phyloP scores from a whole-genome alignment of 2,797 vertebrate genomes.

The Anomalospiza imberbis region DNA sequence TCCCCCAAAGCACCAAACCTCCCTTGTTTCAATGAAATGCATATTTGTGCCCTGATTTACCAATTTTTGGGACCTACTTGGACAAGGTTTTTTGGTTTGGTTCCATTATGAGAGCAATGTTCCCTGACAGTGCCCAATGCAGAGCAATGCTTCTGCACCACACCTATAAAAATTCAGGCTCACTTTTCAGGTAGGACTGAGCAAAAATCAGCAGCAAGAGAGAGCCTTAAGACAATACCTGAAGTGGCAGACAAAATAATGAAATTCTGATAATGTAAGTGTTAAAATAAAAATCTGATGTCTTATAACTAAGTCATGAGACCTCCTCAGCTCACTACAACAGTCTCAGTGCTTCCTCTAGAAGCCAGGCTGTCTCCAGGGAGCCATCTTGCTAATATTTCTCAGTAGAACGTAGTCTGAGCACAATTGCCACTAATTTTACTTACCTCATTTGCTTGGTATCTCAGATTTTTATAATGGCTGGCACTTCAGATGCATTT shows the following conservation, averaged over 20 bases:
- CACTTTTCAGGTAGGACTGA: background rate
- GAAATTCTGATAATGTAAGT: background rate
- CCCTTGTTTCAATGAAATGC: background rate
- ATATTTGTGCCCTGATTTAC: background rate
- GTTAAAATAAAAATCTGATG: slow-evolving; percentile 35
- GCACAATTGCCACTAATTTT: slow-evolving; percentile 50
- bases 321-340: slow-evolving; percentile 6
- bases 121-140: background rate
- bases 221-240: background rate
- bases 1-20: background rate
- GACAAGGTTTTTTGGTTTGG: background rate
- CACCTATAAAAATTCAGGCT: background rate
- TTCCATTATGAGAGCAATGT: background rate
- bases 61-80: background rate
- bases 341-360: background rate
- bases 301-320: slow-evolving; percentile 48
- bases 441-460: slow-evolving; percentile 53
- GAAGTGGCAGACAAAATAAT: background rate
- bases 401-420: slow-evolving; percentile 20
- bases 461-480: slow-evolving; percentile 35
- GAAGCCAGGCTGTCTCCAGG: slow-evolving; percentile 14
- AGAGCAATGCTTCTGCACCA: background rate
- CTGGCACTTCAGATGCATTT: slow-evolving; percentile 41
- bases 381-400: slow-evolving; percentile 38
- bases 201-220: background rate